Base-by-base conservation (phyloP, 2,113 vertebrate species). In the Nyctibius bracteatus region DNA sequence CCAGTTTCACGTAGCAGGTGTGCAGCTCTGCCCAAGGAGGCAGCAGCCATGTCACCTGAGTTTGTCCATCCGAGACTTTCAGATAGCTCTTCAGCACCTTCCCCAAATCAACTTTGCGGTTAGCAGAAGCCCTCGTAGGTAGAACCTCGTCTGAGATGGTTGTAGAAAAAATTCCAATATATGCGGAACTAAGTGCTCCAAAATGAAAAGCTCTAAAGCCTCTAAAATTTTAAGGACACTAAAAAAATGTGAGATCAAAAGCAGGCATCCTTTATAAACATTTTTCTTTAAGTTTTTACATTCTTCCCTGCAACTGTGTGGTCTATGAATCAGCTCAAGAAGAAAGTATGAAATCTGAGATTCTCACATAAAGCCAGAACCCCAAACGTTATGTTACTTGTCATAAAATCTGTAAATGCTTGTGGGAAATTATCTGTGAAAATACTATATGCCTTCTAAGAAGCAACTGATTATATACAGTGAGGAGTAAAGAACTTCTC, bases 341-440 rank as follows among this genome's bases (percentile, higher is more conserved):
- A 85, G 74, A 51, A 90, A 81, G 13, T 59, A 93, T 31, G 57
- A 95, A 84, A 81, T 81, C 52, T 74, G 75, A 91, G 81, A 65
- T 63, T 84, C 68, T 93, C 49, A 57, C 55, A 59, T 80, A 74
- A 77, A 74, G 30, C 43, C 79, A 72, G 54, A 80, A 79, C 24
- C 84, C 43, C 33, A 81, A 81, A 72, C 2, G 2, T 55, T 86
- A 31, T 39, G 20, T 86, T 92, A 68, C 20, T 78, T 63, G 35
- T 63, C 35, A 39, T 88, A 79, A 96, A 81, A 73, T 85, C 77
- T 79, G 72, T 81, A 91, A 93, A 86, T 39, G 31, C 61, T 79
- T 81, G 41, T 87, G 94, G 67, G 68, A 95, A 94, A 89, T 92
- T 71, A 71, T 57, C 73, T 89, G 47, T 87, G 86, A 94, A 94